Evolutionary conservation across 2,113 vertebrate genomes (phyloP).

Genomic region (Xiphorhynchus elegans): DNA sequence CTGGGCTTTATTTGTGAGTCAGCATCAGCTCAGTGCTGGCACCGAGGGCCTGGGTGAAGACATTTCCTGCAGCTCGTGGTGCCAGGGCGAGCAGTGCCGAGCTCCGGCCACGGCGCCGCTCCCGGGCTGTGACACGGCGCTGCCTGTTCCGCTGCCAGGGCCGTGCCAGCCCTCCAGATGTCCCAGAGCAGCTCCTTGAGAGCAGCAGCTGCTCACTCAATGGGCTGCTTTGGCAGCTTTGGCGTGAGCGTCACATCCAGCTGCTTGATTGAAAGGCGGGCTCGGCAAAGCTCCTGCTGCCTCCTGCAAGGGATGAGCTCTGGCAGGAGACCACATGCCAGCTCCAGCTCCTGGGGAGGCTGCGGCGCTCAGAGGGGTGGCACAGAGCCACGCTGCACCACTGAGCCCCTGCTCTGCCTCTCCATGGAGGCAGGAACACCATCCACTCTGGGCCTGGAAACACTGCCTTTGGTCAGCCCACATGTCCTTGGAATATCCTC

Average conservation of each 20-base stretch:
- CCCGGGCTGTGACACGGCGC: neutral
- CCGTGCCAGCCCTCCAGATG: constrained; percentile 54
- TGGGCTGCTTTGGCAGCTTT: constrained; percentile 35
- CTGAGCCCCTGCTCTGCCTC: neutral
- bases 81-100: neutral
- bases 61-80: constrained; percentile 16
- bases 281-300: neutral
- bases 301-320: neutral
- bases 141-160: neutral
- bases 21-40: constrained; percentile 51
- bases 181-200: constrained; percentile 22
- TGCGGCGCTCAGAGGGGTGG: neutral
- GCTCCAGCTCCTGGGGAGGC: rapidly evolving
- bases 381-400: neutral
- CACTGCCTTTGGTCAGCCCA: neutral
- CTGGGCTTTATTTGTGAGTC: constrained; percentile 57
- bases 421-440: neutral
- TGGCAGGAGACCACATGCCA: neutral
- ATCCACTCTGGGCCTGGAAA: neutral
- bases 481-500: neutral
- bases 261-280: neutral
- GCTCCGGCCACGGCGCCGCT: neutral
- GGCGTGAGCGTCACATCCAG: neutral
- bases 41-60: neutral
- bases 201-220: constrained; percentile 45